Evolutionary conservation across 2,888 invertebrate genomes (phyloP).

Genomic region (Drosophila pegasa): DNA sequence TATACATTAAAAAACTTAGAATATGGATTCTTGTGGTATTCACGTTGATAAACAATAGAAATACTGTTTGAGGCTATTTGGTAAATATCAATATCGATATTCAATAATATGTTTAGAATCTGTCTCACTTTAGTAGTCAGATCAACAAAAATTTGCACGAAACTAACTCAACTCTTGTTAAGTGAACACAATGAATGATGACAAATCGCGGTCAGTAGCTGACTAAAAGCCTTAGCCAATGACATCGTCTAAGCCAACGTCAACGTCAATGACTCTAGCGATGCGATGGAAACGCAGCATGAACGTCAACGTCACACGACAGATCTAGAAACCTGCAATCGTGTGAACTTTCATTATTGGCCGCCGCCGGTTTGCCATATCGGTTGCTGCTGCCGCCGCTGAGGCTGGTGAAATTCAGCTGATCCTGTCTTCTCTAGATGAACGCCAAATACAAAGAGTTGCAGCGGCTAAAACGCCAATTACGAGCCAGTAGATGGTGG

Average conservation of each 20-base stretch:
- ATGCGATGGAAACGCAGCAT: not conserved
- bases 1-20: not conserved
- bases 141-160: not conserved
- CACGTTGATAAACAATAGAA: too few species aligned
- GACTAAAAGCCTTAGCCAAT: slow-evolving; percentile 27
- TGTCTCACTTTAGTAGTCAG: too few species aligned
- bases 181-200: slow-evolving; percentile 2
- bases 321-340: slow-evolving; percentile 24
- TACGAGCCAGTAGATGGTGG: slow-evolving; percentile 24
- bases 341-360: slow-evolving; percentile 56
- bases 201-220: slow-evolving; percentile 51
- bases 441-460: slow-evolving; percentile 21
- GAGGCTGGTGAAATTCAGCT: slow-evolving; percentile 42
- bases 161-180: not conserved
- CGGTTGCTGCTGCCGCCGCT: slow-evolving; percentile 16
- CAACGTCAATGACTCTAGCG: slow-evolving; percentile 7
- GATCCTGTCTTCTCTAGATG: slow-evolving; percentile 26
- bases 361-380: slow-evolving; percentile 42
- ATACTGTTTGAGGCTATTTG: not conserved
- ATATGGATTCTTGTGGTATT: too few species aligned
- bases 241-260: slow-evolving; percentile 1
- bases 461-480: slow-evolving; percentile 50
- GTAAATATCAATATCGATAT: too few species aligned
- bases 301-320: slow-evolving; percentile 3
- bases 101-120: not conserved